phyloP scores from a whole-genome alignment of 1,140 invertebrate species.

The Drosophila sechellia region DNA sequence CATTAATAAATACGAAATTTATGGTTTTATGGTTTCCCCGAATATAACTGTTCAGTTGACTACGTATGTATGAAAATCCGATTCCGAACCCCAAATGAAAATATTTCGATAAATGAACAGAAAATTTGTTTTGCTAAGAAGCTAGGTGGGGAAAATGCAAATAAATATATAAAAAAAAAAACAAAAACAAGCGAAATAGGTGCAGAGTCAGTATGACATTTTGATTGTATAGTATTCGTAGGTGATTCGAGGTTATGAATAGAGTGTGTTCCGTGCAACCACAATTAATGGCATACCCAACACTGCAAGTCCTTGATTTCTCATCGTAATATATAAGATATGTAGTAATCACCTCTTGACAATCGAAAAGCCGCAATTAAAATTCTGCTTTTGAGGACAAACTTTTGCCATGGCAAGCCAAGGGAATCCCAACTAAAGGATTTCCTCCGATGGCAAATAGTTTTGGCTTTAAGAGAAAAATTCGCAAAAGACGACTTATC shows the following conservation, averaged over 20 bases:
- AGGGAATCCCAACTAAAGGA: constrained; percentile 2
- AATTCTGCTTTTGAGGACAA: constrained; percentile 1
- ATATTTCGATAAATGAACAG: constrained; percentile 18
- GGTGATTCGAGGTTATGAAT: background rate
- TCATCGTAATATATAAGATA: background rate
- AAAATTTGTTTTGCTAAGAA: background rate
- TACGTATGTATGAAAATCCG: constrained; percentile 9
- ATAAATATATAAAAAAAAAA: background rate
- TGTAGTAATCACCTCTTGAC: background rate
- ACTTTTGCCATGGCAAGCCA: background rate
- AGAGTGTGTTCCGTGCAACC: background rate
- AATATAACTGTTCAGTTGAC: constrained; percentile 24
- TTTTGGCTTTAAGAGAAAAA: background rate
- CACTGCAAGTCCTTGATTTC: no score
- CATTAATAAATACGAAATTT: constrained; percentile 47
- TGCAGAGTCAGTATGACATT: constrained; percentile 17
- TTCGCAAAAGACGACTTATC: background rate
- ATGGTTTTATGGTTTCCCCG: constrained; percentile 42
- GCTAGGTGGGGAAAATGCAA: constrained; percentile 1
- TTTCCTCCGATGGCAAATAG: constrained; percentile 1
- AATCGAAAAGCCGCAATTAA: background rate
- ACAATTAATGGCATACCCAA: background rate
- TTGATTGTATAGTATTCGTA: no score
- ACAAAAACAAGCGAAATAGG: background rate
- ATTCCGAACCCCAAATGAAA: constrained; percentile 21